These are phyloP conservation scores for Danionella dracula DNA, from an alignment of 2,797 vertebrate genomes.

Conservation along the genomic window DNA sequence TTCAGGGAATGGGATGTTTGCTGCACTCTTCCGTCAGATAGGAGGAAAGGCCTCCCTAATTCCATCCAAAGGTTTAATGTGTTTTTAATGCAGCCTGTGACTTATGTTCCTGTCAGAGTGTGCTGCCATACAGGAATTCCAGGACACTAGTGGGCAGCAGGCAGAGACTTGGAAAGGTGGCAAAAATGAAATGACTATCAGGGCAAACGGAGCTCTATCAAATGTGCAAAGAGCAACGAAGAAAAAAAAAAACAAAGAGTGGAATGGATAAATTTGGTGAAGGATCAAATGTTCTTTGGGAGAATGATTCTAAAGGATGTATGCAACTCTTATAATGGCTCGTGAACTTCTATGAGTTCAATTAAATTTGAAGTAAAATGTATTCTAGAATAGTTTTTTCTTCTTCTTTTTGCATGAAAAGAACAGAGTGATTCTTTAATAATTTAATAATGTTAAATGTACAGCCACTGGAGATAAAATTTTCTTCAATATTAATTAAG, in stretches of 20 bases:
- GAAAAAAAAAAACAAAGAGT: conserved; percentile 41
- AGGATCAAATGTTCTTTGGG: no score
- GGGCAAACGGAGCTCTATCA: conserved; percentile 59
- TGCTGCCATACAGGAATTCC: conserved; percentile 56
- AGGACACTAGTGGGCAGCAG: conserved; percentile 58
- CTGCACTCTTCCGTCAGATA: conserved; percentile 61
- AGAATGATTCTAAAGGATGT: no score
- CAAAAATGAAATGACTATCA: conserved; percentile 61
- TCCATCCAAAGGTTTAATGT: conserved; percentile 71
- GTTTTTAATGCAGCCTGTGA: conserved; percentile 76
- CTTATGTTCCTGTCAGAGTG: conserved; percentile 71
- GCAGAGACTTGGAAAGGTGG: conserved; percentile 54
- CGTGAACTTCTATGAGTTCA: no score
- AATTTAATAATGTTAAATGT: no score
- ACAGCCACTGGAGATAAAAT: no score
- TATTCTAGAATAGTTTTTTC: no score
- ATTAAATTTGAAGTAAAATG: no score
- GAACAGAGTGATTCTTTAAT: no score
- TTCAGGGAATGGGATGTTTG: conserved; percentile 12
- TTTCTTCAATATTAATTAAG: no score
- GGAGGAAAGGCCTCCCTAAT: conserved; percentile 56
- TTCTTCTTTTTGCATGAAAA: no score
- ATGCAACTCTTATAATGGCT: no score
- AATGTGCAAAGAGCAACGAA: conserved; percentile 54
- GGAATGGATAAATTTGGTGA: no score